Evolutionary conservation across 1,140 invertebrate species (phyloP).

Genomic region (Potamilus streckersoni): DNA sequence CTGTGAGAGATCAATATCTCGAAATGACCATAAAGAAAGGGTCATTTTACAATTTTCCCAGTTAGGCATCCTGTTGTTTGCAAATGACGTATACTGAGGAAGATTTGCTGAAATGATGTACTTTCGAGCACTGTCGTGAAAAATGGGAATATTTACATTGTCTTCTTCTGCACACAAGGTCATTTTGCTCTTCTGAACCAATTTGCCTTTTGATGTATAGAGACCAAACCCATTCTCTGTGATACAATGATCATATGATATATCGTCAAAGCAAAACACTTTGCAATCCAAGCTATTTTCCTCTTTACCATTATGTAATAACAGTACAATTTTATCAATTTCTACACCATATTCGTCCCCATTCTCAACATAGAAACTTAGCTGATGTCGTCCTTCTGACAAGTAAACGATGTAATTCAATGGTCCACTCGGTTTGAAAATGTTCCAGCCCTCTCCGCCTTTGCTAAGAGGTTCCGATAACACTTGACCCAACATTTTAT

Average conservation of each 20-base stretch:
- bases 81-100: too few relatives aligned
- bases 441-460: conserved; percentile 14
- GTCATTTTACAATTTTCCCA: conserved; percentile 34
- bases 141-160: conserved; percentile 28
- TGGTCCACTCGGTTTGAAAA: background rate
- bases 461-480: conserved; percentile 2
- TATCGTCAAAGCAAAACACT: conserved; percentile 24
- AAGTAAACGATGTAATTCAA: background rate
- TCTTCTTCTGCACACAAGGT: conserved; percentile 27
- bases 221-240: background rate
- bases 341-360: conserved; percentile 19
- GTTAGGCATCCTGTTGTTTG: too few relatives aligned
- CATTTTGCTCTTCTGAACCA: conserved; percentile 13
- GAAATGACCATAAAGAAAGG: conserved; percentile 14
- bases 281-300: too few relatives aligned
- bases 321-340: too few relatives aligned
- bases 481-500: background rate
- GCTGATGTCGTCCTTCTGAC: conserved; percentile 2
- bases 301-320: too few relatives aligned
- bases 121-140: conserved; percentile 5
- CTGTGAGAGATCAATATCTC: background rate
- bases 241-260: background rate
- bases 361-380: conserved; percentile 1
- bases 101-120: conserved; percentile 19
- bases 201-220: background rate